These are phyloP conservation scores for Actinernus sp. DNA, from an alignment of 92 coral and sea anemone species.

Conservation along the genomic window DNA sequence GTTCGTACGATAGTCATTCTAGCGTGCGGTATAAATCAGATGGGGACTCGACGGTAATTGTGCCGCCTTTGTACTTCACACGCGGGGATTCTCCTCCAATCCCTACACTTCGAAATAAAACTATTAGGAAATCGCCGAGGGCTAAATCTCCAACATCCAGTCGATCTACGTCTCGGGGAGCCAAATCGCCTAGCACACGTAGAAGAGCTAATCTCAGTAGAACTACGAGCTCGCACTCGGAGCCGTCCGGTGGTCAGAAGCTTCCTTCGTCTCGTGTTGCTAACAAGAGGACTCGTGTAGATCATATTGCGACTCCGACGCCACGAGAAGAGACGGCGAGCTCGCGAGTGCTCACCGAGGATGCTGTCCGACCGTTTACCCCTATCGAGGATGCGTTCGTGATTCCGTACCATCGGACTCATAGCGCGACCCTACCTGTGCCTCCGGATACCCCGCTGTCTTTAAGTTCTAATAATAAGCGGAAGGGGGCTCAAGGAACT, in stretches of 20 bases:
- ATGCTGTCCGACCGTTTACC: slow-evolving; percentile 21
- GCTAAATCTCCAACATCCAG: slow-evolving; percentile 1
- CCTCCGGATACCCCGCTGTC: slow-evolving; percentile 56
- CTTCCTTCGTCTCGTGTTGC: slow-evolving; percentile 27
- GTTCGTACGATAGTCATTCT: slow-evolving; percentile 29
- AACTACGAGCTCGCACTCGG: slow-evolving; percentile 63
- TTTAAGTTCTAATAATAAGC: slow-evolving; percentile 18
- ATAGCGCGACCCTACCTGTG: slow-evolving; percentile 85
- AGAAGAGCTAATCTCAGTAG: slow-evolving; percentile 26
- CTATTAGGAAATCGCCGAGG: slow-evolving; percentile 13
- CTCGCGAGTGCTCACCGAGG: slow-evolving; percentile 10
- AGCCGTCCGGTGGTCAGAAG: slow-evolving; percentile 34
- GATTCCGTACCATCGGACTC: slow-evolving; percentile 81
- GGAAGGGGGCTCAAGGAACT: slow-evolving; percentile 10
- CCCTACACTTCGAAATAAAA: slow-evolving; percentile 45
- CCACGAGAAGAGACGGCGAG: slow-evolving; percentile 17
- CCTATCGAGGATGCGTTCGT: slow-evolving; percentile 76
- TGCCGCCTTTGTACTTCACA: slow-evolving; percentile 59
- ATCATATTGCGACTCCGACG: slow-evolving; percentile 6
- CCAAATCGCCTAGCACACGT: not conserved
- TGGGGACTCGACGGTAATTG: too few relatives aligned
- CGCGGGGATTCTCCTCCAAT: slow-evolving; percentile 72
- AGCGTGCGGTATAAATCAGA: slow-evolving; percentile 9
- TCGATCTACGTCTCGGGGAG: slow-evolving; percentile 20
- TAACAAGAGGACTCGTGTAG: slow-evolving; percentile 9